Evolutionary conservation across 2,113 vertebrate species (phyloP).

Genomic region (Telmatochromis sp.): DNA sequence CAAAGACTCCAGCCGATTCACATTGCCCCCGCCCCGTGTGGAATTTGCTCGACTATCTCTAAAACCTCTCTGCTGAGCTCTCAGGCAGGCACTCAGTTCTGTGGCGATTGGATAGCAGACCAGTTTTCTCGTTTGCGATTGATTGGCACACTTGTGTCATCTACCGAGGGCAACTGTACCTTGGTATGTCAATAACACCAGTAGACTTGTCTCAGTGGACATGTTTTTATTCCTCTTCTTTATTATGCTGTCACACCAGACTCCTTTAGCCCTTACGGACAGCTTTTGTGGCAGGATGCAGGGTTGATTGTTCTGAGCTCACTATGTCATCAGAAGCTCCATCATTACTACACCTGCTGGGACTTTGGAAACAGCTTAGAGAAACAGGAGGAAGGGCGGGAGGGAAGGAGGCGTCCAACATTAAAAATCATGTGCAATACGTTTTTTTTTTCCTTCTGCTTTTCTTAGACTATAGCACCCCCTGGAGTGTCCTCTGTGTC

Average conservation of each 20-base stretch:
- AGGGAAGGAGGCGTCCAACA: background rate
- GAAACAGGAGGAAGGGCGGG: background rate
- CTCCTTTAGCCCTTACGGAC: background rate
- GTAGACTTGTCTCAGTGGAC: conserved; percentile 42
- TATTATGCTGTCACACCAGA: conserved; percentile 2
- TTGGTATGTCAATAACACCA: conserved; percentile 1
- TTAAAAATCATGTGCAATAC: conserved; percentile 60
- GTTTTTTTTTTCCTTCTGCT: conserved; percentile 26
- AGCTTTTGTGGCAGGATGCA: background rate
- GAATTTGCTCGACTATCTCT: conserved; percentile 22
- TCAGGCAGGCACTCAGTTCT: conserved; percentile 21
- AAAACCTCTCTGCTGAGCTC: conserved; percentile 38
- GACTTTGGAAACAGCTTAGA: background rate
- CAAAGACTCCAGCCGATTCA: conserved; percentile 37
- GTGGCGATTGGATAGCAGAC: background rate
- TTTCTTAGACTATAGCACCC: conserved; percentile 43
- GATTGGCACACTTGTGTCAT: background rate
- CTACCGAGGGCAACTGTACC: background rate
- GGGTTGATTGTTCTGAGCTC: conserved; percentile 14
- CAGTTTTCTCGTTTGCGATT: background rate
- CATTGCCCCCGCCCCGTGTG: conserved; percentile 19
- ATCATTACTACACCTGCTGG: conserved; percentile 21
- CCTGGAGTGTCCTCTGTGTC: conserved; percentile 42
- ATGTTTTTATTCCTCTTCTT: conserved; percentile 16
- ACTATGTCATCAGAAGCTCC: background rate